Conservation (phyloP, 2,888 invertebrate species). For the Rotaria sp. region DNA sequence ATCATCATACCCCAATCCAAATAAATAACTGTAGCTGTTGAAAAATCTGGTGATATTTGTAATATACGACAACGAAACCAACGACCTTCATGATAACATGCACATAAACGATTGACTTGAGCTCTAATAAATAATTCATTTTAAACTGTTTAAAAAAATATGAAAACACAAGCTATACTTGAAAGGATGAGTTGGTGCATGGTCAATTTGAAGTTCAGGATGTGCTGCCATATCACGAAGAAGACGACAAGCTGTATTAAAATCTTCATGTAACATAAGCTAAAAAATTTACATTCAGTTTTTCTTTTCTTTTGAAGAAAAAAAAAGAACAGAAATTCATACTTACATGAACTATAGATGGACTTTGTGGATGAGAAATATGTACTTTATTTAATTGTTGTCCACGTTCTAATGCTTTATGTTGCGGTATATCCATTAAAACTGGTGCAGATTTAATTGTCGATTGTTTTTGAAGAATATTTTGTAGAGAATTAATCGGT, state of each 20-base stretch:
- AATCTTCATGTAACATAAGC: not conserved
- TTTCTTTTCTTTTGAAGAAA: too few species aligned
- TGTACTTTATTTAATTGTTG: conserved; percentile 2
- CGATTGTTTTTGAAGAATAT: not conserved
- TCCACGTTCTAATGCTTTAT: conserved; percentile 11
- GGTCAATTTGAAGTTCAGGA: not conserved
- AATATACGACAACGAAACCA: not conserved
- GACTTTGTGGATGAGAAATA: not conserved
- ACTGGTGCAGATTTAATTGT: not conserved
- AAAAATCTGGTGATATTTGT: conserved; percentile 8
- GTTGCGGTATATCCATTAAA: not conserved
- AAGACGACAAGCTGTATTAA: not conserved
- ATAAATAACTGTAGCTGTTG: not conserved
- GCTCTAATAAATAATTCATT: not conserved
- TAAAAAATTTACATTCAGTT: not conserved
- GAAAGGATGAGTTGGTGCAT: not conserved
- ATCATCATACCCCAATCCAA: conserved; percentile 4
- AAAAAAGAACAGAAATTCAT: too few species aligned
- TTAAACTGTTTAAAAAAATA: not conserved
- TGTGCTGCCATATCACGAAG: not conserved
- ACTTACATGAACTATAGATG: not conserved
- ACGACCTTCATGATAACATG: not conserved
- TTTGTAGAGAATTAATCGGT: not conserved
- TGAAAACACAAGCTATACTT: not conserved
- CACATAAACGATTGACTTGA: conserved; percentile 16